A percentile compares a stretch with the other conserved stretches of the same genome.
phyloP scores from a whole-genome alignment of 2,888 invertebrate species.

The Xestia c-nigrum region DNA sequence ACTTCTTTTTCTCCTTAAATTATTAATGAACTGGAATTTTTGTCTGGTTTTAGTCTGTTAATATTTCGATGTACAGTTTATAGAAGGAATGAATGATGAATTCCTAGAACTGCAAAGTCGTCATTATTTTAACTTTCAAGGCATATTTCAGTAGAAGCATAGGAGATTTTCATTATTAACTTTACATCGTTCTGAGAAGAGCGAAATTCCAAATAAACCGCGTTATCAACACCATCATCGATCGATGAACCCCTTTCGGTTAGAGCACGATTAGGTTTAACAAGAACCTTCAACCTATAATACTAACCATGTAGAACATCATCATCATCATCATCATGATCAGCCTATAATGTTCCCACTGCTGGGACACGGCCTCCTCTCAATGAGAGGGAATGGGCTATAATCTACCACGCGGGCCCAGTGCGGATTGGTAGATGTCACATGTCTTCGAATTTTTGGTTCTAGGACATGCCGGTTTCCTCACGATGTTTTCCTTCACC shows the following conservation, averaged over 20 bases:
- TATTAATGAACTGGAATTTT: conserved; percentile 70
- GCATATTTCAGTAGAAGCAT: neutral
- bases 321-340: no score
- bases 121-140: neutral
- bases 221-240: neutral
- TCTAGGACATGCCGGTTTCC: no score
- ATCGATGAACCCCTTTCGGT: neutral
- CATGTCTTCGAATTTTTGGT: no score
- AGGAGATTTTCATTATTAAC: neutral
- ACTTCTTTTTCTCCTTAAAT: conserved; percentile 67
- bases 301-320: neutral
- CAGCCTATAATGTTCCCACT: no score
- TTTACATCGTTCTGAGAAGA: neutral
- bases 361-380: no score
- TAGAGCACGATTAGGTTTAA: neutral
- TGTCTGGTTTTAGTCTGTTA: conserved; percentile 54
- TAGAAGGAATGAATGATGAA: neutral
- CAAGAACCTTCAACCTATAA: neutral
- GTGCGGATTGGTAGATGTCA: no score
- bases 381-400: no score
- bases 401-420: no score
- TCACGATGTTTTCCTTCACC: no score
- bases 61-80: conserved; percentile 52
- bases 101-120: neutral
- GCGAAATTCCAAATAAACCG: neutral